Base-by-base conservation (phyloP, 2,888 invertebrate genomes). In the Salpingus planirostris region DNA sequence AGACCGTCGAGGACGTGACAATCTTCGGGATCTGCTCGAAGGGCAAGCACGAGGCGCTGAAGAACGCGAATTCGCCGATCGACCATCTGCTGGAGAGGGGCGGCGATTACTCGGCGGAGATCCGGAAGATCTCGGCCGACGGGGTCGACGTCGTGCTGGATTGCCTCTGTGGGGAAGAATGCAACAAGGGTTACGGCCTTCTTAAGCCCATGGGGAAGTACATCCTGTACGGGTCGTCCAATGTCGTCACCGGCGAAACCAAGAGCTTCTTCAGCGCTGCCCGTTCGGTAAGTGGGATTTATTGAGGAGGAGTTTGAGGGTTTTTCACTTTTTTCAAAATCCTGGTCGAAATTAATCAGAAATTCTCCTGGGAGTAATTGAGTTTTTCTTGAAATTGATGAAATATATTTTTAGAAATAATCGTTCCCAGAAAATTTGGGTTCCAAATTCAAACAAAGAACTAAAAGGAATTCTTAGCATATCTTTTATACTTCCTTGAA, bases 191-290 rank as follows among this genome's bases (percentile, higher is more conserved):
- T 18, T 85, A 88, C 57, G 72, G 73, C 32, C 72, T 90, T 21
- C 71, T 90, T 44, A 87, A 86, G 59, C 88, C 90, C 2, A 83
- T 89, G 80, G 90, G 90, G 55, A 79, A 80, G 66, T 90, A 90
- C 65, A 77, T 90, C 51, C 74, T 90, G 22, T 91, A 85, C 63
- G 90, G 89, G 50, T 82, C 87, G 44, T 83, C 87, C 40, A 88
- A 86, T 67, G 81, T 88, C 57, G 87, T 90, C 53, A 86, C 88
- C 50, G 89, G 89, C 43, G 89, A 90, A 68, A 88, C 87, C 8
- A 88, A 87, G 68, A 89, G 89, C 66, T 80, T 89, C 72, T 87
- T 90, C 70, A 88, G 86, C 58, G 83, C 86, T 50, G 89, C 89
- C 47, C 82, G 86, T 73, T 82, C 86, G 44, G 88, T 87, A 75